Percentiles rank a stretch among this genome's conserved stretches.
Evolutionary conservation across 2,113 vertebrate genomes (phyloP).

Genomic region (Probosciger aterrimus): DNA sequence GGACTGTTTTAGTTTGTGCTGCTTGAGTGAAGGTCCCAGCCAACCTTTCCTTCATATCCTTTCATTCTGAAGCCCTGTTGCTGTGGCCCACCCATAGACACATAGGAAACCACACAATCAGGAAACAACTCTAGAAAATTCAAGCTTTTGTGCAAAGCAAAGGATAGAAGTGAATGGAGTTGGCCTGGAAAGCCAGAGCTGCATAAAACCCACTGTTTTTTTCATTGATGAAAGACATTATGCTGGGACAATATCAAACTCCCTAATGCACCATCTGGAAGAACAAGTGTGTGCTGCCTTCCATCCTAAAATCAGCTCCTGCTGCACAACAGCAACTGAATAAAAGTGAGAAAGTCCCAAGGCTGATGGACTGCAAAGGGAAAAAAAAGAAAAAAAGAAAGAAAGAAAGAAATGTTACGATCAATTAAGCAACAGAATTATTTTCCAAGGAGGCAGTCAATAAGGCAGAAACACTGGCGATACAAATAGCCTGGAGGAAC

Average conservation of each 20-base stretch:
- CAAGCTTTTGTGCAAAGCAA: background rate
- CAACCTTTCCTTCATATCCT: background rate
- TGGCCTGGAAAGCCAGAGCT: background rate
- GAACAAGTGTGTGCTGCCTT: background rate
- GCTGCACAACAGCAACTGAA: background rate
- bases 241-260: background rate
- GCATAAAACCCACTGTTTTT: background rate
- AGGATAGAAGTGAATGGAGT: background rate
- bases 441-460: constrained; percentile 10
- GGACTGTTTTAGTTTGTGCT: background rate
- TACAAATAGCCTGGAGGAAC: constrained; percentile 12
- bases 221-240: background rate
- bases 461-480: background rate
- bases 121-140: background rate
- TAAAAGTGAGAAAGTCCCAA: background rate
- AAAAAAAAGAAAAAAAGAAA: accelerated
- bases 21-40: background rate
- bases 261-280: background rate
- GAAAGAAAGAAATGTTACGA: background rate
- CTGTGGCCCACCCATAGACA: background rate
- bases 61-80: background rate
- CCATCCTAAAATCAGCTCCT: background rate
- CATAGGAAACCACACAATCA: accelerated
- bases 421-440: background rate
- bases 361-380: background rate